These are phyloP conservation scores for Thryonomys swinderianus DNA, from an alignment of 2,113 vertebrate genomes.

Conservation along the genomic window DNA sequence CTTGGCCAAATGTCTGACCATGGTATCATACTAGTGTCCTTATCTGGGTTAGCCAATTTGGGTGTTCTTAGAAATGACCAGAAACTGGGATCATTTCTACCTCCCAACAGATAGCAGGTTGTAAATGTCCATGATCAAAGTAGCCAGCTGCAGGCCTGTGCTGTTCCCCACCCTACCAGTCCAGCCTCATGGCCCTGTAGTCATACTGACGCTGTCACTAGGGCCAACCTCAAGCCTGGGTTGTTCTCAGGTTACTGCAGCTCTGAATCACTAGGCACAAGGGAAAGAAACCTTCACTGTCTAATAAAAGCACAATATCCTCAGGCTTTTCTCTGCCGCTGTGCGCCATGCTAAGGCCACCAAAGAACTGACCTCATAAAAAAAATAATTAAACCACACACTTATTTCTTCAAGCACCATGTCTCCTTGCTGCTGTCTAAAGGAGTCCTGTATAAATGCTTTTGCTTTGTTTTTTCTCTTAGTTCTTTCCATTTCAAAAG, in stretches of 20 bases:
- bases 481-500: slow-evolving; percentile 6
- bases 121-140: background rate
- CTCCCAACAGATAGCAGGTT: background rate
- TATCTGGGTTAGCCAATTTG: background rate
- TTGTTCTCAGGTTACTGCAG: slow-evolving; percentile 15
- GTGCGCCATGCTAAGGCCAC: background rate
- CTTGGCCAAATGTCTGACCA: background rate
- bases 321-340: background rate
- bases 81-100: background rate
- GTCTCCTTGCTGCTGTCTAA: background rate
- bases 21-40: background rate
- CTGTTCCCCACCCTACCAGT: background rate
- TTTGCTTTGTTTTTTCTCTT: slow-evolving; percentile 21
- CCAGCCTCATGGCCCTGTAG: background rate
- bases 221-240: background rate
- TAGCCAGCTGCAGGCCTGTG: background rate
- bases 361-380: background rate
- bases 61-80: slow-evolving; percentile 3
- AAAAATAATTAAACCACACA: background rate
- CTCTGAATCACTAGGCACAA: background rate
- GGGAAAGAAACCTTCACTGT: background rate
- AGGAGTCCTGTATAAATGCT: background rate
- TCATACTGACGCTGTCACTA: background rate
- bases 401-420: background rate
- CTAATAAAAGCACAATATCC: background rate